Percentiles rank a stretch among this genome's conserved stretches.
phyloP scores from a whole-genome alignment of 2,888 invertebrate species.

The Theretra japonica region DNA sequence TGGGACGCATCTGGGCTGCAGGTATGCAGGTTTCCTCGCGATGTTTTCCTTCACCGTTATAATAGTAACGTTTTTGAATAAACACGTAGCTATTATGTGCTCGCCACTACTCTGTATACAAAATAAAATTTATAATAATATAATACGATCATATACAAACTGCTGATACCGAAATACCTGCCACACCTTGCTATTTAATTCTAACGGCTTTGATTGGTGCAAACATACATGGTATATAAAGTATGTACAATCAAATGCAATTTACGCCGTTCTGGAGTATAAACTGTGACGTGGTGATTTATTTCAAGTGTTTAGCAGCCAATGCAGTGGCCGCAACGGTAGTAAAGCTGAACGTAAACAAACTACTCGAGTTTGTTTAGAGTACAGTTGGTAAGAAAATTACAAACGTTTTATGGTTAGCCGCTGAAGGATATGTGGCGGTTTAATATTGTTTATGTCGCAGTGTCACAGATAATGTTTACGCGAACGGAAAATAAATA shows the following conservation, averaged over 20 bases:
- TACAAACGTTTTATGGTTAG: constrained; percentile 37
- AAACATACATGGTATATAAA: constrained; percentile 41
- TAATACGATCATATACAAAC: no score
- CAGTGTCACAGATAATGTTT: neutral
- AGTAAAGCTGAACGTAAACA: constrained; percentile 55
- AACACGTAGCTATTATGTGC: no score
- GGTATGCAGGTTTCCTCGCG: no score
- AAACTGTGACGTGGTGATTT: constrained; percentile 51
- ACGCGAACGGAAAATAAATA: no score
- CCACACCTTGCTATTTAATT: constrained; percentile 3
- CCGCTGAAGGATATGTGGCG: constrained; percentile 26
- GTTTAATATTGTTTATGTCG: constrained; percentile 19
- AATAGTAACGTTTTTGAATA: no score
- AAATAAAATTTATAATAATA: no score
- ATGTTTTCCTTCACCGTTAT: no score
- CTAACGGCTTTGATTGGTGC: constrained; percentile 22
- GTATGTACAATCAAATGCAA: constrained; percentile 39
- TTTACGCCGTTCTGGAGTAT: constrained; percentile 44
- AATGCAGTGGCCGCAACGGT: constrained; percentile 59
- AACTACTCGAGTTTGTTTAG: constrained; percentile 43
- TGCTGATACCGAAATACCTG: no score
- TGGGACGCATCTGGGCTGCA: no score
- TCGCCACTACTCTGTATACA: no score
- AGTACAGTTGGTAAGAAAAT: constrained; percentile 34
- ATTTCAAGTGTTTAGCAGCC: constrained; percentile 48